These are phyloP conservation scores for Gnatocerus cornutus DNA, from an alignment of 2,888 invertebrate genomes.

Conservation along the genomic window DNA sequence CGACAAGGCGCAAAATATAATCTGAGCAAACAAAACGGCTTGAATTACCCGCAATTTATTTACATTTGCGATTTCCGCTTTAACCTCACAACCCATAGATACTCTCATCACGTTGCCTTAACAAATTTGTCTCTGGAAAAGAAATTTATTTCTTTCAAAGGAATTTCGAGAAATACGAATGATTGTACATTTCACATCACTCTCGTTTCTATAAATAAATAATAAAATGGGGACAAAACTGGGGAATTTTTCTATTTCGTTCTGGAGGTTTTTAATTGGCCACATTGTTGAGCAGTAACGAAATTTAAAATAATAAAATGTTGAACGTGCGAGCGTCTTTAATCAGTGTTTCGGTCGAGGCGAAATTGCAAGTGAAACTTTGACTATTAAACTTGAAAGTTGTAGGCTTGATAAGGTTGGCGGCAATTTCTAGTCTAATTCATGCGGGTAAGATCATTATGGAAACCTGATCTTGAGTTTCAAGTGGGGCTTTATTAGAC, in stretches of 20 bases:
- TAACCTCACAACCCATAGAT: no score
- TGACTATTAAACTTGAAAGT: constrained; percentile 34
- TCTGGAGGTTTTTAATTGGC: no score
- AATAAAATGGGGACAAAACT: no score
- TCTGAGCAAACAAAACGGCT: no score
- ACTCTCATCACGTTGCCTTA: no score
- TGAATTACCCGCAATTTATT: no score
- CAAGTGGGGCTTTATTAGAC: constrained; percentile 26
- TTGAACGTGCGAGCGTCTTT: neutral
- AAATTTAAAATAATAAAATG: constrained; percentile 23
- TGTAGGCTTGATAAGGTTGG: constrained; percentile 37
- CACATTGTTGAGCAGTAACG: no score
- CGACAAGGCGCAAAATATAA: no score
- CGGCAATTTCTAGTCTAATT: constrained; percentile 45
- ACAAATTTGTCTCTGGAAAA: neutral
- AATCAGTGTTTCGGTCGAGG: constrained; percentile 9
- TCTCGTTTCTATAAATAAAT: no score
- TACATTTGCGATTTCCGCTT: no score
- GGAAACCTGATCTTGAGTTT: constrained; percentile 28
- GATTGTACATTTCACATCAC: constrained; percentile 7
- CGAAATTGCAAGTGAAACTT: constrained; percentile 31
- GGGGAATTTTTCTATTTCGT: no score
- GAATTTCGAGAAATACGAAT: constrained; percentile 1
- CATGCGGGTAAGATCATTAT: constrained; percentile 45
- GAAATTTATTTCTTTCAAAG: constrained; percentile 17